Evolutionary conservation across 2,797 vertebrate species (phyloP).

Genomic region (Poeciliopsis paucimaculata): DNA sequence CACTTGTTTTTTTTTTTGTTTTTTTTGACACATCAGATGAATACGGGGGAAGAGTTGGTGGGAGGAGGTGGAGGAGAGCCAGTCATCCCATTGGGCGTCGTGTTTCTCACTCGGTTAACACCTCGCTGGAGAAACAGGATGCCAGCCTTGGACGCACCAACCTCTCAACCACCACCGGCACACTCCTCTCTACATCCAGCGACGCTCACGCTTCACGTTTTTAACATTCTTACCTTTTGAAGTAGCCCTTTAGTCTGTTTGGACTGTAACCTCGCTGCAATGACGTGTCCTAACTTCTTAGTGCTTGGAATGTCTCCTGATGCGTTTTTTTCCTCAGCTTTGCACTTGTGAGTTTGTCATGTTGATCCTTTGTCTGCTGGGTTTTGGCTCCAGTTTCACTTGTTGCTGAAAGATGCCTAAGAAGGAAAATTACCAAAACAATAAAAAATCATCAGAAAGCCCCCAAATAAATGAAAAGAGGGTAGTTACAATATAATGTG

Average conservation of each 20-base stretch:
- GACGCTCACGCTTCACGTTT: slow-evolving; percentile 40
- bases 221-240: slow-evolving; percentile 15
- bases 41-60: slow-evolving; percentile 70
- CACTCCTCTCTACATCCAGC: slow-evolving; percentile 20
- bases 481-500: background rate
- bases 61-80: slow-evolving; percentile 79
- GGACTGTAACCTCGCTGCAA: slow-evolving; percentile 16
- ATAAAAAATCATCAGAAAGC: background rate
- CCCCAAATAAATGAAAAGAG: background rate
- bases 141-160: slow-evolving; percentile 66
- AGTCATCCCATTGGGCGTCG: slow-evolving; percentile 71
- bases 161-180: slow-evolving; percentile 15
- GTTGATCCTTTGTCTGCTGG: slow-evolving; percentile 46
- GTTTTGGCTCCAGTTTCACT: slow-evolving; percentile 47
- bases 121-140: slow-evolving; percentile 72
- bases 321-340: slow-evolving; percentile 29
- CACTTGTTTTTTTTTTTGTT: slow-evolving; percentile 46
- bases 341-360: slow-evolving; percentile 32
- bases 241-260: slow-evolving; percentile 47
- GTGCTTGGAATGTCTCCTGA: slow-evolving; percentile 31
- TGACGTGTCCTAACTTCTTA: slow-evolving; percentile 32
- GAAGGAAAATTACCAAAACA: background rate
- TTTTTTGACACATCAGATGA: slow-evolving; percentile 83
- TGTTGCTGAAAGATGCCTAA: slow-evolving; percentile 49
- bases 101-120: slow-evolving; percentile 83